Base-by-base conservation (phyloP, 1,140 invertebrate genomes). In the Drosophila pruinosa region DNA sequence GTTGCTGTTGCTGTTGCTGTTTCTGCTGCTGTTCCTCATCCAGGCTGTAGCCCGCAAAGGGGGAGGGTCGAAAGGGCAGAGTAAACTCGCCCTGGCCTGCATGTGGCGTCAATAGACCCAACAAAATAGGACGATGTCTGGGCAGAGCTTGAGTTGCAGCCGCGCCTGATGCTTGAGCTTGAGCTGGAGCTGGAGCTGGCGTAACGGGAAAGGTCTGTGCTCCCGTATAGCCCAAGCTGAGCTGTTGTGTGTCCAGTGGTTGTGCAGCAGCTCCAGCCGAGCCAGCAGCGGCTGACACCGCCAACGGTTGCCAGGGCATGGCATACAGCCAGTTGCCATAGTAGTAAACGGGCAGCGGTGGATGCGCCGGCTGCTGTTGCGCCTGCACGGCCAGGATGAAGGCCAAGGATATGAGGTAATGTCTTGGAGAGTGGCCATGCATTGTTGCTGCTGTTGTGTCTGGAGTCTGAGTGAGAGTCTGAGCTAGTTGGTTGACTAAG, bases 31-130 rank as follows among this genome's bases (percentile, higher is more conserved):
- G 12, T 8, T 54, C 6, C 14, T 64, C 10, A n/a, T 68, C 70
- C 6, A 59, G 31, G 10, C 31, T 72, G 24, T 68, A 72, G 28
- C 70, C 70, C n/a, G 56, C 70, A 72, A 72, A 72, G 48, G 63
- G 70, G 1, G 70, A 72, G 31, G 70, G 70, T 15, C 64, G 22
- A 19, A 72, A 72, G 39, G 70, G 70, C 24, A 72, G 24, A 31
- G 22, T 68, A 14, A 72, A 72, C 6, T 59, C 45, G 1, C 22
- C 10, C 17, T 50, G 24, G 1, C 19, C 2, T 3, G n/a, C 24
- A 8, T 15, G 43, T 2, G 62, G 36, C 28, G 3, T 19, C 36
- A 52, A 12, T 1, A 72, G 6, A 4, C 28, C 69, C 47, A 72
- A 17, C 45, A 68, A 15, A 19, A 68, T n/a, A 6, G 53, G 69